Conservation (phyloP, 2,888 invertebrate genomes). For the Xestia sexstrigata region DNA sequence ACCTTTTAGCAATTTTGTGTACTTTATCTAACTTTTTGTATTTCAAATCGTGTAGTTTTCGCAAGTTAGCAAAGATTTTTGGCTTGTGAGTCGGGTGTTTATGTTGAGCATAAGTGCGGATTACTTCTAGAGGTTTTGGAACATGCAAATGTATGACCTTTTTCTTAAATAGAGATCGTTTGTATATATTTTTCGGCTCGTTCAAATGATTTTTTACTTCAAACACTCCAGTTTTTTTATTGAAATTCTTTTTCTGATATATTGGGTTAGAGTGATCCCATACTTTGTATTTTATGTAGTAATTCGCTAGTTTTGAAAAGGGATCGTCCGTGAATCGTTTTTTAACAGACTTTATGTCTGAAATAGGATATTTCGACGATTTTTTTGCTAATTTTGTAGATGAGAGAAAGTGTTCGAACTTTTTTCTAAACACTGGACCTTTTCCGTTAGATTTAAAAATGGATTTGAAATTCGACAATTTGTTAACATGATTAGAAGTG, state of each 20-base stretch:
- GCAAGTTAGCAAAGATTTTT: conserved; percentile 67
- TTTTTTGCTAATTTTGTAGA: not conserved
- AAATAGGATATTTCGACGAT: not conserved
- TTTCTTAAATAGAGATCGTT: conserved; percentile 67
- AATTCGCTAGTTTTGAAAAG: conserved; percentile 74
- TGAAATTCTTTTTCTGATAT: conserved; percentile 35
- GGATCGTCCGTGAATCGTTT: conserved; percentile 76
- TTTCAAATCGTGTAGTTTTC: conserved; percentile 61
- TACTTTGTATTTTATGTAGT: conserved; percentile 81
- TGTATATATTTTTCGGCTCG: conserved; percentile 48
- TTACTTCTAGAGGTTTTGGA: conserved; percentile 68
- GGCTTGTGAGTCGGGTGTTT: conserved; percentile 59
- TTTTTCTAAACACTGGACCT: conserved; percentile 11
- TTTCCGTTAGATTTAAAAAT: conserved; percentile 60
- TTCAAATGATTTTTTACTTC: conserved; percentile 73
- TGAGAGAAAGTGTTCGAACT: conserved; percentile 18
- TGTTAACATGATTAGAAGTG: conserved; percentile 29
- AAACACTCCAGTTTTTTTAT: conserved; percentile 52
- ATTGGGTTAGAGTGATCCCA: conserved; percentile 77
- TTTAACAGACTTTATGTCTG: conserved; percentile 64
- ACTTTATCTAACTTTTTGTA: conserved; percentile 56
- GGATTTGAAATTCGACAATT: conserved; percentile 28
- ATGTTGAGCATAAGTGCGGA: conserved; percentile 60
- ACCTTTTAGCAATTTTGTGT: conserved; percentile 65
- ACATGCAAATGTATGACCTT: conserved; percentile 56